Evolutionary conservation across 64 coral and sea anemone genomes (phyloP).

Genomic region (Orbicella faveolata): DNA sequence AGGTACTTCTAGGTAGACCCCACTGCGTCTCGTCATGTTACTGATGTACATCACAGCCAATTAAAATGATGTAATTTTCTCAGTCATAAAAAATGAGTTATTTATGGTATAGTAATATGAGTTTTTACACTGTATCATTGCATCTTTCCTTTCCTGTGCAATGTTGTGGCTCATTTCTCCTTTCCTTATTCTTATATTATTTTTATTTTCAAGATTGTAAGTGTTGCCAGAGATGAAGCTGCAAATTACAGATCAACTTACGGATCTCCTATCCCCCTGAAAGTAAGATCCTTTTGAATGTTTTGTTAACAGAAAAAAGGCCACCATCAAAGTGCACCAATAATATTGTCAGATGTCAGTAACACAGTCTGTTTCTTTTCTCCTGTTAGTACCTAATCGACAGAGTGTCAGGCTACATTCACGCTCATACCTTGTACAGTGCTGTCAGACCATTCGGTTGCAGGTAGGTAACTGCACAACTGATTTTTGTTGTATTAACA

Average conservation of each 20-base stretch:
- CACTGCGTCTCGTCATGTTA: too few species aligned
- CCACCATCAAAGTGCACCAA: too few species aligned
- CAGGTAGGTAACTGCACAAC: constrained; percentile 45
- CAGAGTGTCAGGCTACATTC: constrained; percentile 88
- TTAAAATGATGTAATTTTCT: too few species aligned
- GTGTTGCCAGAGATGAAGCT: constrained; percentile 88
- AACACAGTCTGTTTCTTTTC: constrained; percentile 6
- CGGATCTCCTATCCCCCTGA: constrained; percentile 94
- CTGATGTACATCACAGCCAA: too few species aligned
- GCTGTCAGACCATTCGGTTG: constrained; percentile 96
- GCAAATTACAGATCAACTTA: constrained; percentile 91
- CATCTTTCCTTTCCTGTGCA: too few species aligned
- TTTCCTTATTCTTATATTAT: not conserved
- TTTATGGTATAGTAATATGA: too few species aligned
- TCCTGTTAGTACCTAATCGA: constrained; percentile 75
- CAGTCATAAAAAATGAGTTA: too few species aligned
- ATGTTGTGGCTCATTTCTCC: not conserved
- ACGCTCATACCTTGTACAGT: constrained; percentile 91
- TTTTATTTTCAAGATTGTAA: constrained; percentile 78
- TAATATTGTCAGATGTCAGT: not conserved
- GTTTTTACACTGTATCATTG: too few species aligned
- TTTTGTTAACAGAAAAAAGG: too few species aligned
- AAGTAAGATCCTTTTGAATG: constrained; percentile 52
- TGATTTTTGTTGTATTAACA: too few species aligned
- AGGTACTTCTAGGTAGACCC: too few species aligned